Evolutionary conservation across 2,113 vertebrate species (phyloP), one percentile per base, ranked within the genome.

Genomic region (Nothoprocta perdicaria): DNA sequence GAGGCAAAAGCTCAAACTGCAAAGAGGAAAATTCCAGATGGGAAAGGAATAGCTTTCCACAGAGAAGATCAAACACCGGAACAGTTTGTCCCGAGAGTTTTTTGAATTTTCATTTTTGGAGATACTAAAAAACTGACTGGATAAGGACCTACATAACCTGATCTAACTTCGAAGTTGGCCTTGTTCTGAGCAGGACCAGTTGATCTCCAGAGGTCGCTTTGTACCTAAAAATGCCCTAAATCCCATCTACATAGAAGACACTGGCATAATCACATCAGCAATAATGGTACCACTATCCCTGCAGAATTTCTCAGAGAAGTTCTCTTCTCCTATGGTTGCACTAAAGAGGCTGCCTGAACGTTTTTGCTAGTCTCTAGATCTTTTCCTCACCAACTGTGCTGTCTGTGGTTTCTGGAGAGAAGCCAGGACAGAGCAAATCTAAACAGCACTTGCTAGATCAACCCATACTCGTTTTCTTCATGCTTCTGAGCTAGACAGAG

Each of bases 371-470:
- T n/a, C 79, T 66, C 86, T 62, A 77, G 63, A n/a, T 65, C 35
- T 55, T 90, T 88, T 88, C 29, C 71, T 69, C 68, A 90, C 80
- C 12, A 93, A 78, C 83, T 88, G 77, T 75, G 84, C 69, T 81
- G 23, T 89, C 67, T 89, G 71, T 71, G 81, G 62, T 90, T 84
- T 84, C 81, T 94, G 93, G 75, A 89, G 31, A 69, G 12, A 61
- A 90, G 84, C 90, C 95, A 96, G 60, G 38, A 89, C 75, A 58
- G 21, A 62, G 67, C 33, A 86, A 92, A 33, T 83, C 67, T 91
- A 67, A 90, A 84, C 26, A 77, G 27, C 84, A 86, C 86, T 62
- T 33, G 69, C 69, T 66, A 5, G 29, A 60, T 76, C 68, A 83
- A 77, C 24, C 65, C 52, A 27, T 89, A 57, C 43, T 3, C 8